Conservation (phyloP, 2,888 invertebrate species). For the Enchytraeus crypticus region DNA sequence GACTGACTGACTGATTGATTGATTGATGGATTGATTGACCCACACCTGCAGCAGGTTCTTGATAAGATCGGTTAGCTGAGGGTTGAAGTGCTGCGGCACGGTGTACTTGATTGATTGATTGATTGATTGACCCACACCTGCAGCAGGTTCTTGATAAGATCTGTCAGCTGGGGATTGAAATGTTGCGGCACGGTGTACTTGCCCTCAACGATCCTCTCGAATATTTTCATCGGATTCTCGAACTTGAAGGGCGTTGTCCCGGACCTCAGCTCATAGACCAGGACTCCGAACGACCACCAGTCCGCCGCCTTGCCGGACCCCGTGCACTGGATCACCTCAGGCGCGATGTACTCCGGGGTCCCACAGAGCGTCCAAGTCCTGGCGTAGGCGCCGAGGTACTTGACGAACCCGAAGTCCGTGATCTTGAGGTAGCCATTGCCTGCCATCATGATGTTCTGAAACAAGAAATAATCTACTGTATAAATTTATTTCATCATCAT, state of each 20-base stretch:
- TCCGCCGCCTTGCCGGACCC: constrained; percentile 96
- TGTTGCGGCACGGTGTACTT: constrained; percentile 83
- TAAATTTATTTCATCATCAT: no score
- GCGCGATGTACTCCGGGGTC: no score
- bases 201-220: constrained; percentile 88
- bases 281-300: constrained; percentile 85
- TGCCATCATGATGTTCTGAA: constrained; percentile 81
- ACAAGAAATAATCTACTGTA: no score
- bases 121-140: neutral
- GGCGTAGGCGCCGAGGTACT: constrained; percentile 64
- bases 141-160: neutral
- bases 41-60: neutral
- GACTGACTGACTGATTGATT: no score
- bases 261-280: constrained; percentile 52
- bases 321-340: constrained; percentile 89
- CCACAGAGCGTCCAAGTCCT: constrained; percentile 91
- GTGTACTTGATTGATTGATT: no score
- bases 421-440: constrained; percentile 89
- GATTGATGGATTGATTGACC: no score
- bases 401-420: constrained; percentile 96
- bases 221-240: constrained; percentile 90
- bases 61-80: no score
- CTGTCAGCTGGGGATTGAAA: neutral
- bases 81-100: no score
- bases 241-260: constrained; percentile 76